Conservation (phyloP, 1,140 invertebrate species). For the Brachystomella parvula region DNA sequence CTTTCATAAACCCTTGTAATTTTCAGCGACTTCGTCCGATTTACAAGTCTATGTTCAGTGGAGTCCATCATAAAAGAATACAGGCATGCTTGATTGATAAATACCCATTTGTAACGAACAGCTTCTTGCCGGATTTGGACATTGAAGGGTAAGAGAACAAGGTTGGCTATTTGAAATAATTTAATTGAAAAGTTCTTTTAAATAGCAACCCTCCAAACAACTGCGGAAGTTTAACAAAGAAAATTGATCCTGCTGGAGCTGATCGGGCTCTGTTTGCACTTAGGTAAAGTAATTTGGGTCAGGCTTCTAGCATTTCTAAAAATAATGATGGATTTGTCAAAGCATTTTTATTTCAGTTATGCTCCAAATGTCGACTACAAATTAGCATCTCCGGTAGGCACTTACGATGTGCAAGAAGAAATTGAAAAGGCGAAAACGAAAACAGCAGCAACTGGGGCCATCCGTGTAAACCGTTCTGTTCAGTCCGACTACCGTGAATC, state of each 20-base stretch:
- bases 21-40: constrained; percentile 48
- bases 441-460: neutral
- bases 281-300: constrained; percentile 6
- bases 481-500: constrained; percentile 68
- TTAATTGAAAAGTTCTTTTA: neutral
- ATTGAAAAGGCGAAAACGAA: neutral
- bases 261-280: constrained; percentile 29
- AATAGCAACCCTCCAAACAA: constrained; percentile 15
- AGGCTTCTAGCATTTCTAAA: neutral
- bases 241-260: constrained; percentile 25
- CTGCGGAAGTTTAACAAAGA: neutral
- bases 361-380: neutral
- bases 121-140: constrained; percentile 22
- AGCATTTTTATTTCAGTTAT: constrained; percentile 1
- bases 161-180: neutral
- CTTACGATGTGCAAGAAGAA: neutral
- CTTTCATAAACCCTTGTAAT: constrained; percentile 39
- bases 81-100: constrained; percentile 15
- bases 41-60: constrained; percentile 52
- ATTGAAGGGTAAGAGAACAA: constrained; percentile 22
- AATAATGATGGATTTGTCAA: neutral
- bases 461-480: constrained; percentile 42
- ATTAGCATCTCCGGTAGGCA: neutral
- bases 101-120: constrained; percentile 15
- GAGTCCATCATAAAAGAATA: constrained; percentile 42